Percentiles rank a stretch among this genome's conserved stretches.
phyloP scores from a whole-genome alignment of 2,113 vertebrate species.

The Lipotes vexillifer region DNA sequence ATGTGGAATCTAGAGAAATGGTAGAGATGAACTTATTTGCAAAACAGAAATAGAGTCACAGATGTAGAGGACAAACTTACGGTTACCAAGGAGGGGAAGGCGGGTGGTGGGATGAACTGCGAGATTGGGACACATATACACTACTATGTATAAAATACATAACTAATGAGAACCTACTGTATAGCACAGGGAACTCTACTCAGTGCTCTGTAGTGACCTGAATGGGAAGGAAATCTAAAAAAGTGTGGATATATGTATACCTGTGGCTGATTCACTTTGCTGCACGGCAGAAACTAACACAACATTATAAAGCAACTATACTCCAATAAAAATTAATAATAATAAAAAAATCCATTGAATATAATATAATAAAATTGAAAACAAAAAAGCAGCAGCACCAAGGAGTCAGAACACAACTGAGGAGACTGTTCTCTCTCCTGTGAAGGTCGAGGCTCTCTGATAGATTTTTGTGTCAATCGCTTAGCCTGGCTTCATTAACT shows the following conservation, averaged over 20 bases:
- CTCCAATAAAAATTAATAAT: neutral
- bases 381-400: neutral
- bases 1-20: neutral
- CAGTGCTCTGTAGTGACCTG: neutral
- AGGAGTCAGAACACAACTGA: neutral
- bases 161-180: neutral
- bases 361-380: neutral
- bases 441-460: neutral
- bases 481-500: neutral
- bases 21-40: neutral
- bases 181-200: neutral
- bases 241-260: neutral
- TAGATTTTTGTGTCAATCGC: accelerated
- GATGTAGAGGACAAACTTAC: neutral
- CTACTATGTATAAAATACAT: neutral
- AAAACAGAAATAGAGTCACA: neutral
- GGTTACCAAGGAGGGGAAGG: neutral
- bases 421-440: neutral
- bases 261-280: neutral
- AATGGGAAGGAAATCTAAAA: neutral
- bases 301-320: too few relatives aligned
- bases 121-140: neutral
- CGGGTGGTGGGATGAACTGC: neutral
- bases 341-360: neutral
- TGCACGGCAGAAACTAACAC: too few relatives aligned